Conservation (phyloP, 2,797 vertebrate genomes). For the Protonibea diacanthus region DNA sequence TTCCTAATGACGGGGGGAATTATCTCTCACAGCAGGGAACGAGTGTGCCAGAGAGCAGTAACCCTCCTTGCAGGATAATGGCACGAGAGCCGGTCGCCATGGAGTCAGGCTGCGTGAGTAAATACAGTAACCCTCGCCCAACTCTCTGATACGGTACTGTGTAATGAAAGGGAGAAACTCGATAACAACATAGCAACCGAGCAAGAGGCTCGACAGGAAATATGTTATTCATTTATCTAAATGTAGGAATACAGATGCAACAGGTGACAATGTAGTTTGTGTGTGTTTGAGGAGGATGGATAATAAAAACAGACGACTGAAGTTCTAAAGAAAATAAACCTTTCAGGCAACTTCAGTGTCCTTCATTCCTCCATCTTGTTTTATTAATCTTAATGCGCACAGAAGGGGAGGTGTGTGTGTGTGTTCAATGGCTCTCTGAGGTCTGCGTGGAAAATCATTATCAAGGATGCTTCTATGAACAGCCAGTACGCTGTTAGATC, state of each 20-base stretch:
- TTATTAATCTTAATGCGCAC: slow-evolving; percentile 41
- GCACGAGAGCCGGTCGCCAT: slow-evolving; percentile 57
- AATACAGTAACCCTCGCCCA: slow-evolving; percentile 54
- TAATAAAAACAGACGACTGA: neutral
- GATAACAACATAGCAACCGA: slow-evolving; percentile 33
- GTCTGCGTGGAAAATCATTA: slow-evolving; percentile 46
- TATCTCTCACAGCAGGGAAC: slow-evolving; percentile 48
- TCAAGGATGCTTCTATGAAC: slow-evolving; percentile 58
- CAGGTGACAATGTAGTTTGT: slow-evolving; percentile 13
- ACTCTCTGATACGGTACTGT: slow-evolving; percentile 27
- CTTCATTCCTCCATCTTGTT: slow-evolving; percentile 66
- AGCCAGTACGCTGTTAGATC: slow-evolving; percentile 4
- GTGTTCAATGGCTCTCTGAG: slow-evolving; percentile 39
- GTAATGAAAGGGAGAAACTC: slow-evolving; percentile 45
- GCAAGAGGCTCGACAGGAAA: slow-evolving; percentile 22
- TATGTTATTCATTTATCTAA: slow-evolving; percentile 28
- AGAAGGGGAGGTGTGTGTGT: slow-evolving; percentile 26
- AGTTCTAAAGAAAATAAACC: neutral
- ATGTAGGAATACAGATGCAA: slow-evolving; percentile 14
- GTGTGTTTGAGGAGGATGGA: slow-evolving; percentile 7
- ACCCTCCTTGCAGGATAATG: slow-evolving; percentile 50
- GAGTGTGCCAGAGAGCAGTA: slow-evolving; percentile 33
- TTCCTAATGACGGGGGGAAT: slow-evolving; percentile 40
- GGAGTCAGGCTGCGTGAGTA: slow-evolving; percentile 58
- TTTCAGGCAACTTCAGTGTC: slow-evolving; percentile 49